Conservation (phyloP, 2,888 invertebrate species). For the Drosophila buzzatii region DNA sequence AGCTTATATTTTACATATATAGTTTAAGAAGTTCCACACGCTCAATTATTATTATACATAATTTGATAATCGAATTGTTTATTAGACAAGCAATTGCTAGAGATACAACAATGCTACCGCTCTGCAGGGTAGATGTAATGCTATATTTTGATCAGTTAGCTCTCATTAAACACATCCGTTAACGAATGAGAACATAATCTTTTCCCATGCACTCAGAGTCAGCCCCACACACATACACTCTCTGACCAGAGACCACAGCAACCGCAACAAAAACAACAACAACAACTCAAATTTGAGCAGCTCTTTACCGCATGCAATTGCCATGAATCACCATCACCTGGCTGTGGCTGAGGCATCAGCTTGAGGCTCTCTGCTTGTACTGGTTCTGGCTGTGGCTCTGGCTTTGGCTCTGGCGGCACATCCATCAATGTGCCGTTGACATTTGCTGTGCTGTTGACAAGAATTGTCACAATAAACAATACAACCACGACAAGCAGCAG, state of each 20-base stretch:
- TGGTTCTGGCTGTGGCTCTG: constrained; percentile 18
- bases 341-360: constrained; percentile 40
- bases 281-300: constrained; percentile 53
- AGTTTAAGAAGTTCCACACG: too few relatives aligned
- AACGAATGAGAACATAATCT: constrained; percentile 43
- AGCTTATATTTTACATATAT: too few relatives aligned
- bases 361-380: constrained; percentile 20
- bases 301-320: constrained; percentile 76
- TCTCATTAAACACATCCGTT: constrained; percentile 58
- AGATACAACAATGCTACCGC: too few relatives aligned
- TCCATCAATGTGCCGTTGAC: constrained; percentile 80
- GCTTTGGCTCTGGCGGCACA: constrained; percentile 62
- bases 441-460: constrained; percentile 78
- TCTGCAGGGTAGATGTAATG: not conserved
- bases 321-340: constrained; percentile 79
- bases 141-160: constrained; percentile 31
- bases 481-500: constrained; percentile 66
- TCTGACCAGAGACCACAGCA: constrained; percentile 16
- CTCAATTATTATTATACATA: too few relatives aligned
- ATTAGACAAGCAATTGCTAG: not conserved
- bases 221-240: not conserved
- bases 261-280: constrained; percentile 19
- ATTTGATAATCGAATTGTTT: not conserved
- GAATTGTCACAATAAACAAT: constrained; percentile 81
- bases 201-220: constrained; percentile 17